Evolutionary conservation across 2,797 vertebrate genomes (phyloP), one percentile per base, ranked within the genome.

Genomic region (Falco peregrinus): DNA sequence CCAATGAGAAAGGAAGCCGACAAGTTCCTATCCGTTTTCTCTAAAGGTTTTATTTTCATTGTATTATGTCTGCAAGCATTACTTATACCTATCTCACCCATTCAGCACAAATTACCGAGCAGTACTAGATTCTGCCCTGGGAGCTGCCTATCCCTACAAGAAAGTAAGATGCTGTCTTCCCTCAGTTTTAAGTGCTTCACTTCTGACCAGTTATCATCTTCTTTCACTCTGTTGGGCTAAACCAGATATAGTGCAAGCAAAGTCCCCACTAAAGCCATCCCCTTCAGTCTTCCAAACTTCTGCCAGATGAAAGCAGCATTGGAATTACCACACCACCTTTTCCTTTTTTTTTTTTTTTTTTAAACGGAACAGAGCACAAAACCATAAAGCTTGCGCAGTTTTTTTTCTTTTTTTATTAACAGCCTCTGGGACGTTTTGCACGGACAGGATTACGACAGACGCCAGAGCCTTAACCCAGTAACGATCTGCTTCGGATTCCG

Each of bases 171-270:
- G 26, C 50, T 33, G 31, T 11, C n/a, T 39, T 54, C 29, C 35
- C 25, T 63, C 47, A 6, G 31, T 25, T 5, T 21, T 6, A 75
- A 47, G 20, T 4, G 35, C 59, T 28, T 28, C 45, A 13, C 5
- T 57, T 79, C 50, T 39, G 33, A 65, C 11, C 14, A 22, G 76
- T 33, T 43, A 43, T 3, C 10, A 4, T 39, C 22, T 41, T 24
- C 22, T 11, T 64, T 26, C 53, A 15, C 31, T 43, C 10, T 41
- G 1, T 3, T 2, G 7, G 20, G 41, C 45, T 18, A 59, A 56
- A 3, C 13, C 48, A 51, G 16, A n/a, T 19, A 8, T 0, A 67
- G 13, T 3, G 13, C 57, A 56, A 47, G 9, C 3, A 1, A 63
- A 56, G 10, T 1, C 3, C 3, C 33, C 0, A 4, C 70, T 41